phyloP scores from a whole-genome alignment of 1,140 invertebrate genomes.

The Drosophila lowei region DNA sequence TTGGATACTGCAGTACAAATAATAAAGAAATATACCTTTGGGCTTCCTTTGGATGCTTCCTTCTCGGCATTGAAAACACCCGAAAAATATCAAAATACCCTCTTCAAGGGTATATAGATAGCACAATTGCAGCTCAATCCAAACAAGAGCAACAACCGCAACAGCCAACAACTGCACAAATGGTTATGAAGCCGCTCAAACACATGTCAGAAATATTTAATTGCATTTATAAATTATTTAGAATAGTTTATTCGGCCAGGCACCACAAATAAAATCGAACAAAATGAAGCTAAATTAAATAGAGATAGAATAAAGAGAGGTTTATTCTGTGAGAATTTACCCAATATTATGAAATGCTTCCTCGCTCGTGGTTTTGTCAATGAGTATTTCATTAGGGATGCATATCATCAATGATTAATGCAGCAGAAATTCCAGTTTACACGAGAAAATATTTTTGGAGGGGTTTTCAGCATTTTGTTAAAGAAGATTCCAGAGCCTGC shows the following conservation, averaged over 20 bases:
- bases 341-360: no score
- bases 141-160: constrained; percentile 33
- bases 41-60: no score
- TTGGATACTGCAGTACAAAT: no score
- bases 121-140: no score
- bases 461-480: constrained; percentile 22
- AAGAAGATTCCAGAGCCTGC: constrained; percentile 13
- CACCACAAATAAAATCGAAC: constrained; percentile 4
- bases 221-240: constrained; percentile 65
- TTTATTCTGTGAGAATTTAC: no score
- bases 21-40: no score
- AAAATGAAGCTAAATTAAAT: no score
- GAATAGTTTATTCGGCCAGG: constrained; percentile 44
- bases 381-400: neutral
- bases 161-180: constrained; percentile 36
- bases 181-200: constrained; percentile 17
- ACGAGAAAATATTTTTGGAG: neutral
- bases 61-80: neutral
- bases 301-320: no score
- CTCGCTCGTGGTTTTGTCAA: neutral
- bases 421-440: constrained; percentile 16
- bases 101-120: no score
- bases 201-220: constrained; percentile 46
- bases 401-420: constrained; percentile 16
- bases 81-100: neutral